These are phyloP conservation scores for Coregonus clupeaformis DNA, from an alignment of 2,113 vertebrate species.

Conservation along the genomic window DNA sequence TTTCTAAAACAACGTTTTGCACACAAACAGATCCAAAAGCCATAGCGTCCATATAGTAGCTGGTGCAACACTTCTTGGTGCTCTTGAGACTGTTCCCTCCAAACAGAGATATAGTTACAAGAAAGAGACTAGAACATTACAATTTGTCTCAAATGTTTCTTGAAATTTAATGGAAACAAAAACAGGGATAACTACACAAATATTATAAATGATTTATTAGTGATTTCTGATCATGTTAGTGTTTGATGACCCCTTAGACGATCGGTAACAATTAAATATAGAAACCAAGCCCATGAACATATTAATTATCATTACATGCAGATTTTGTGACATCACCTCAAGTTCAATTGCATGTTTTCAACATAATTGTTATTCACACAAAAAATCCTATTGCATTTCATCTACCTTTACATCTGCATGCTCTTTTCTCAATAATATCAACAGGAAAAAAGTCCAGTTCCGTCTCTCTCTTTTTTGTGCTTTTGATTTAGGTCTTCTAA, in stretches of 20 bases:
- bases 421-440: no score
- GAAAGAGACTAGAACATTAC: neutral
- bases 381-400: neutral
- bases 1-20: neutral
- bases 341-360: neutral
- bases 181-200: neutral
- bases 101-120: neutral
- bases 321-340: neutral
- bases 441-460: no score
- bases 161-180: neutral
- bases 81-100: conserved; percentile 31
- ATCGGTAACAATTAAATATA: neutral
- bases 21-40: conserved; percentile 43
- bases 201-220: neutral
- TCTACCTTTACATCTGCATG: neutral
- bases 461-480: no score
- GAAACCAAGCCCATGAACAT: neutral
- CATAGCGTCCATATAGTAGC: conserved; percentile 50
- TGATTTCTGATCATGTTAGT: neutral
- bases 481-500: no score
- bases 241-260: neutral
- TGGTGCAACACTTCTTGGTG: conserved; percentile 47
- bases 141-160: neutral
- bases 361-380: neutral
- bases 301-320: neutral